Evolutionary conservation across 2,113 vertebrate genomes (phyloP).

Genomic region (Bubo blakistoni): DNA sequence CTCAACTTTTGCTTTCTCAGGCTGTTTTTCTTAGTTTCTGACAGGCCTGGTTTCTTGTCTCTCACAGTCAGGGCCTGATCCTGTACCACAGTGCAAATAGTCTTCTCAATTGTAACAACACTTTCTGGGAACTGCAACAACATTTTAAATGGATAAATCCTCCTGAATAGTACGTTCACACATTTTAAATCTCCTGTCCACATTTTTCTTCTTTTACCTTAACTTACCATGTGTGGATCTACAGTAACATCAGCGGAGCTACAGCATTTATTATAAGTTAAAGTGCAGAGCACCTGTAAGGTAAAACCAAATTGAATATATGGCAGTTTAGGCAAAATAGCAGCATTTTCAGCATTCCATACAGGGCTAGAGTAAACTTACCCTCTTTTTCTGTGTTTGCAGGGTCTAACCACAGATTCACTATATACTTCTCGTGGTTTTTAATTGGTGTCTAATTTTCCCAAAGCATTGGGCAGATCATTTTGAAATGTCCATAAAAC

Average conservation of each 20-base stretch:
- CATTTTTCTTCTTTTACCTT: background rate
- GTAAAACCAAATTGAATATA: background rate
- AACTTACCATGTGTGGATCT: background rate
- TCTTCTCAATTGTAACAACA: background rate
- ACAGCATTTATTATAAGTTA: background rate
- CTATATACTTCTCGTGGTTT: background rate
- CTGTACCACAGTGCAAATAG: background rate
- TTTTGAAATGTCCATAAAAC: background rate
- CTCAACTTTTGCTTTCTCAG: no score
- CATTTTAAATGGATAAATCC: background rate
- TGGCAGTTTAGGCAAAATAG: background rate
- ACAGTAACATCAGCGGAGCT: background rate
- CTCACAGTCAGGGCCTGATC: background rate
- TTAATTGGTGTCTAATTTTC: background rate
- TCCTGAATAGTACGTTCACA: background rate
- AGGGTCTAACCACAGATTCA: background rate
- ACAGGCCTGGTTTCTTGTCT: no score
- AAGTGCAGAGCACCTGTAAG: background rate
- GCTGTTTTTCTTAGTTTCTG: no score
- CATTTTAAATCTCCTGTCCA: background rate
- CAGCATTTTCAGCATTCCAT: background rate
- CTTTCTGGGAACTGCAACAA: background rate
- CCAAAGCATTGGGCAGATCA: background rate
- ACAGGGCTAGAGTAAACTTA: background rate
- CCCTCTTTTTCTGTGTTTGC: background rate